Evolutionary conservation across 2,797 vertebrate genomes (phyloP).

Genomic region (Uromys caudimaculatus): DNA sequence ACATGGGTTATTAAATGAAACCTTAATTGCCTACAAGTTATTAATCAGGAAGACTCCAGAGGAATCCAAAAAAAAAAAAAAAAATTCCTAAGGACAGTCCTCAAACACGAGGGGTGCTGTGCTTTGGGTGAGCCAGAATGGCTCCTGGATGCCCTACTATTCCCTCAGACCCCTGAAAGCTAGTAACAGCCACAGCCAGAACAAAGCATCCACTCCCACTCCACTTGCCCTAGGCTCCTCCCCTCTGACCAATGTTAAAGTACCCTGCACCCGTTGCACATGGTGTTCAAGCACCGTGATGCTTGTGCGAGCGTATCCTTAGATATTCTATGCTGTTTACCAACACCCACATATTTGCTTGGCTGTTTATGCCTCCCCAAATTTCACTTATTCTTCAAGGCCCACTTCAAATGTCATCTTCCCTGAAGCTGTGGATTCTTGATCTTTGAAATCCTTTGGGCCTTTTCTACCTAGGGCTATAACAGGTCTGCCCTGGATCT

Average conservation of each 20-base stretch:
- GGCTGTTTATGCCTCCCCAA: background rate
- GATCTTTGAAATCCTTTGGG: background rate
- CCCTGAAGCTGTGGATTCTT: background rate
- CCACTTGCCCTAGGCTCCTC: background rate
- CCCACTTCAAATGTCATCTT: background rate
- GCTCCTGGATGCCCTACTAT: background rate
- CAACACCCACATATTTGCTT: background rate
- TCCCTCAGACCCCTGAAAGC: background rate
- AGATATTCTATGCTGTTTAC: background rate
- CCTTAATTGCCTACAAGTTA: too few relatives aligned
- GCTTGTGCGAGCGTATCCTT: background rate
- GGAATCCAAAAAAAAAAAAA: too few relatives aligned
- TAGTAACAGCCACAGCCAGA: background rate
- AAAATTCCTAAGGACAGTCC: background rate
- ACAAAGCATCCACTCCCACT: background rate
- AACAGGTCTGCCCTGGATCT: background rate
- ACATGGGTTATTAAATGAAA: too few relatives aligned
- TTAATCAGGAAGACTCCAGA: too few relatives aligned
- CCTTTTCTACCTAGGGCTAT: background rate
- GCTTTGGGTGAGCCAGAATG: background rate
- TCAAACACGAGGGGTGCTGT: background rate
- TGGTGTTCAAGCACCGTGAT: background rate
- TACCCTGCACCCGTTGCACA: background rate
- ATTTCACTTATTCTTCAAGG: background rate
- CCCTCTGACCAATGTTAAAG: accelerated